Evolutionary conservation across 2,888 invertebrate genomes (phyloP), one percentile per base, ranked within the genome.

Genomic region (Drosophila multiciliata): DNA sequence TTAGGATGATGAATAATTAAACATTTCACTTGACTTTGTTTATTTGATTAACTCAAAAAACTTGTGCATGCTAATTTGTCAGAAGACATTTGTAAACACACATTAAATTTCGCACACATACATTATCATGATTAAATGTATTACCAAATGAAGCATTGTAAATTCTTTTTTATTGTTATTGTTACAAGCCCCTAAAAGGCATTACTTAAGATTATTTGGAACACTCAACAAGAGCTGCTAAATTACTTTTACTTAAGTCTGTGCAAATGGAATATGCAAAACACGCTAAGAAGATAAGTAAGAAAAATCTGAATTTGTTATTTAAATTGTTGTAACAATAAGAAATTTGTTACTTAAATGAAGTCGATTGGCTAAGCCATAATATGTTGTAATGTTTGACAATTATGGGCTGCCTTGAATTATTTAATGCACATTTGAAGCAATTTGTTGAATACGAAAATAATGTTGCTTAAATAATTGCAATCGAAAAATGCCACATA

Each of bases 401-500:
- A 36, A 33, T 35, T 52, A 29, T 12, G 32, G 6, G 6, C 15
- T 50, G 49, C 52, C 11, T 40, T 50, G 38, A 70, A 58, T 54
- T 62, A 49, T 67, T 58, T 53, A 63, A 58, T 58, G 57, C 32
- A 63, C 29, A 76, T 61, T 80, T 78, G 50, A 42, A 67, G 64
- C 58, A 65, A 60, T 62, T 71, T 72, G 66, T 40, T 42, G 57
- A 65, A 59, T 61, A 23, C 45, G 23, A 75, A 63, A 75, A 75
- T 66, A 60, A 71, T 73, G 62, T 65, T 65, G 70, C 75, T 70
- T 67, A 77, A 83, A 83, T 80, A 77, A 73, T 83, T 75, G 75
- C 63, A 64, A 69, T 66, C 59, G 59, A 66, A 64, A 66, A 73
- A 53, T 63, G 59, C 58, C 54, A 49, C 38, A 36, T 36, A 62